A percentile compares a stretch with the other conserved stretches of the same genome.
These are phyloP conservation scores for Rhinopithecus roxellana DNA, from an alignment of 2,113 vertebrate species.

Conservation along the genomic window DNA sequence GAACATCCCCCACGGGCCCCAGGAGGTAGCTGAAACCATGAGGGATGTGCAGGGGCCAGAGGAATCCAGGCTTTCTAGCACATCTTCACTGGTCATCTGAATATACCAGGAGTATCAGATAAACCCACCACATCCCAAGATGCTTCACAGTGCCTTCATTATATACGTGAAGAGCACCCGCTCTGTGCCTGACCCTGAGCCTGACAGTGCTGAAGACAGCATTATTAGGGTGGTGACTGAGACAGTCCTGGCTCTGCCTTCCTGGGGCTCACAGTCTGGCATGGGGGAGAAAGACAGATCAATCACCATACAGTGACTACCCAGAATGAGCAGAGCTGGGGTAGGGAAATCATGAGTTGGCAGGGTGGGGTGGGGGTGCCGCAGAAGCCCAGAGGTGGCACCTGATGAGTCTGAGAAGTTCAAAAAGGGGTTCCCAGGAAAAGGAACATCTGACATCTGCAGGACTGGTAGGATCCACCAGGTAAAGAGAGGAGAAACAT, in stretches of 20 bases:
- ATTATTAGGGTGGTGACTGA: background rate
- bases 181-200: too few relatives aligned
- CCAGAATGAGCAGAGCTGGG: background rate
- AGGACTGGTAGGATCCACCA: too few relatives aligned
- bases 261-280: too few relatives aligned
- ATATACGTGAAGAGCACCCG: background rate
- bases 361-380: background rate
- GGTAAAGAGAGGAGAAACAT: background rate
- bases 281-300: background rate
- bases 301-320: background rate
- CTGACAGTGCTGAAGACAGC: too few relatives aligned
- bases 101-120: background rate
- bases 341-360: background rate
- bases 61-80: background rate
- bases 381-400: background rate
- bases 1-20: background rate
- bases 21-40: background rate
- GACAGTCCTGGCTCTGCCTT: background rate
- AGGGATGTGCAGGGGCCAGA: background rate
- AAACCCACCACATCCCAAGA: background rate
- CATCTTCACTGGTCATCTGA: background rate
- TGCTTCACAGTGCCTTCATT: background rate
- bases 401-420: background rate
- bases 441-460: background rate
- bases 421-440: background rate